Evolutionary conservation across 2,888 invertebrate genomes (phyloP).

Genomic region (Camptogramma bilineatum): DNA sequence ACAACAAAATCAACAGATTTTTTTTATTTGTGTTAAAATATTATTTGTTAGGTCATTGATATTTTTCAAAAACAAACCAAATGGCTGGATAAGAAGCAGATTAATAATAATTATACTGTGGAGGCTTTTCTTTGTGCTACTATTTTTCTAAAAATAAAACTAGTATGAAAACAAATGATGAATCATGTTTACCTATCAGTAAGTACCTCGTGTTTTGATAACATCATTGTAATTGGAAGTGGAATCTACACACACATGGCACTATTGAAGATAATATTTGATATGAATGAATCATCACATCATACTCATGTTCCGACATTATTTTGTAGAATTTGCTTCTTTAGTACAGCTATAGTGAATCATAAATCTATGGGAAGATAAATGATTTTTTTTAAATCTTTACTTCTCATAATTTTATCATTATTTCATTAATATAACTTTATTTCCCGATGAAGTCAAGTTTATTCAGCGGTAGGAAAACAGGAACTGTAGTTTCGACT

Average conservation of each 20-base stretch:
- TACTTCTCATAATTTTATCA: not conserved
- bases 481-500: not conserved
- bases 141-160: not conserved
- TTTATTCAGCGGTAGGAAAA: not conserved
- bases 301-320: not conserved
- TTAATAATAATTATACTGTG: no score
- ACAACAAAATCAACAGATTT: no score
- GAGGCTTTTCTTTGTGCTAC: no score
- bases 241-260: slow-evolving; percentile 17
- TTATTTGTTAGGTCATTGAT: no score
- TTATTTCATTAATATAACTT: not conserved
- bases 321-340: not conserved
- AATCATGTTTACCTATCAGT: slow-evolving; percentile 4
- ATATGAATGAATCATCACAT: slow-evolving; percentile 15
- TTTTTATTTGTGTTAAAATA: no score
- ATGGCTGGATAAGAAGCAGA: no score
- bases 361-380: not conserved
- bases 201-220: slow-evolving; percentile 19
- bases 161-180: not conserved
- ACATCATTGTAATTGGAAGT: slow-evolving; percentile 31
- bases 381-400: not conserved
- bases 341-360: not conserved
- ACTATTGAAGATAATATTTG: slow-evolving; percentile 16
- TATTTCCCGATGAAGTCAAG: not conserved
- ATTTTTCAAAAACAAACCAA: no score